A percentile compares a stretch with the other conserved stretches of the same genome.
Conservation (phyloP, 2,113 vertebrate genomes). For the Periophthalmus modestus region DNA sequence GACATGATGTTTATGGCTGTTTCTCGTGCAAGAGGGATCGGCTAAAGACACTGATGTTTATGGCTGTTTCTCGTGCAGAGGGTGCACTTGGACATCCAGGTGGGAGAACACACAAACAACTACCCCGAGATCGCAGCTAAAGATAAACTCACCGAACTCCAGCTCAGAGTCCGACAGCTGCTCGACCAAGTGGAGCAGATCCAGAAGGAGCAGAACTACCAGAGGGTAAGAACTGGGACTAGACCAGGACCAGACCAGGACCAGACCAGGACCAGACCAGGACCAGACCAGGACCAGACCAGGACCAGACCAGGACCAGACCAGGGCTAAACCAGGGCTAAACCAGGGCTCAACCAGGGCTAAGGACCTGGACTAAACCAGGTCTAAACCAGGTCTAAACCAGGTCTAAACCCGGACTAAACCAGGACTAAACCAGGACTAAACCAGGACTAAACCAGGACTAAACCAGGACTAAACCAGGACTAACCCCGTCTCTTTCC, state of each 20-base stretch:
- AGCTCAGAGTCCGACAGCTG: conserved; percentile 89
- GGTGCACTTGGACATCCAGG: conserved; percentile 93
- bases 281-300: too few species aligned
- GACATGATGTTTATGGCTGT: too few species aligned
- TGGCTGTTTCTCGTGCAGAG: conserved; percentile 68
- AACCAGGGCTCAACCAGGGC: too few species aligned
- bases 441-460: too few species aligned
- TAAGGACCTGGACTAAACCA: background rate
- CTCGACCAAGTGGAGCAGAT: conserved; percentile 95
- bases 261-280: too few species aligned
- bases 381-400: background rate
- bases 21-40: too few species aligned
- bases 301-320: too few species aligned
- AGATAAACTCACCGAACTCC: conserved; percentile 92
- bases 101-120: conserved; percentile 94
- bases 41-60: background rate
- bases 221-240: conserved; percentile 79
- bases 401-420: too few species aligned
- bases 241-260: background rate
- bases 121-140: conserved; percentile 96
- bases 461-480: too few species aligned
- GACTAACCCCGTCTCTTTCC: too few species aligned
- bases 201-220: conserved; percentile 97
- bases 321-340: too few species aligned
- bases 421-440: too few species aligned